Conservation (phyloP, 1,140 invertebrate species). For the Drosophila parabipectinata region DNA sequence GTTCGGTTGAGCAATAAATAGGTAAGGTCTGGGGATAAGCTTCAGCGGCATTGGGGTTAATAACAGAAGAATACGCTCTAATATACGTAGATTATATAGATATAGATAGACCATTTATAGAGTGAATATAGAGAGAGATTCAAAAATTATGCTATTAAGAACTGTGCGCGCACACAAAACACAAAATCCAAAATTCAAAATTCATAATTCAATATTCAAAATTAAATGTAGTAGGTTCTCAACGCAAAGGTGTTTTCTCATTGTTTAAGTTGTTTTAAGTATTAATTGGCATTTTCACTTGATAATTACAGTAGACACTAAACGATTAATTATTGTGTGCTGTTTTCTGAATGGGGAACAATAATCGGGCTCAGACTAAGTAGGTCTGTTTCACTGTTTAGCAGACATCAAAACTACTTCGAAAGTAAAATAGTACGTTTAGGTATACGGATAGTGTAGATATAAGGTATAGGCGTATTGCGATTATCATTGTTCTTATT, state of each 20-base stretch:
- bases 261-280: slow-evolving; percentile 39
- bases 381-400: slow-evolving; percentile 45
- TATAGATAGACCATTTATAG: slow-evolving; percentile 29
- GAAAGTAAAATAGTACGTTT: slow-evolving; percentile 49
- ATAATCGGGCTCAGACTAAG: slow-evolving; percentile 57
- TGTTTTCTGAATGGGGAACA: slow-evolving; percentile 50
- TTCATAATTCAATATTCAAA: slow-evolving; percentile 7
- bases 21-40: slow-evolving; percentile 38
- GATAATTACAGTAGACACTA: slow-evolving; percentile 70
- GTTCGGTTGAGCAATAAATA: slow-evolving; percentile 37
- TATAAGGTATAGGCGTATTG: slow-evolving; percentile 28
- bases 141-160: slow-evolving; percentile 62
- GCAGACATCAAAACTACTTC: slow-evolving; percentile 75
- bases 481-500: slow-evolving; percentile 56
- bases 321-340: slow-evolving; percentile 53
- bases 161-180: slow-evolving; percentile 59
- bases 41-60: slow-evolving; percentile 64
- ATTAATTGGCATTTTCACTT: slow-evolving; percentile 70
- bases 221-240: slow-evolving; percentile 27
- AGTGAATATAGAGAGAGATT: slow-evolving; percentile 25
- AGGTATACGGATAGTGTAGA: slow-evolving; percentile 27
- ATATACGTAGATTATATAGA: slow-evolving; percentile 35
- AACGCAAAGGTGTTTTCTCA: slow-evolving; percentile 47
- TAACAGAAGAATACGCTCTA: slow-evolving; percentile 64
- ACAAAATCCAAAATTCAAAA: slow-evolving; percentile 31